Conservation (phyloP, 2,888 invertebrate species). For the Halictus ligatus region DNA sequence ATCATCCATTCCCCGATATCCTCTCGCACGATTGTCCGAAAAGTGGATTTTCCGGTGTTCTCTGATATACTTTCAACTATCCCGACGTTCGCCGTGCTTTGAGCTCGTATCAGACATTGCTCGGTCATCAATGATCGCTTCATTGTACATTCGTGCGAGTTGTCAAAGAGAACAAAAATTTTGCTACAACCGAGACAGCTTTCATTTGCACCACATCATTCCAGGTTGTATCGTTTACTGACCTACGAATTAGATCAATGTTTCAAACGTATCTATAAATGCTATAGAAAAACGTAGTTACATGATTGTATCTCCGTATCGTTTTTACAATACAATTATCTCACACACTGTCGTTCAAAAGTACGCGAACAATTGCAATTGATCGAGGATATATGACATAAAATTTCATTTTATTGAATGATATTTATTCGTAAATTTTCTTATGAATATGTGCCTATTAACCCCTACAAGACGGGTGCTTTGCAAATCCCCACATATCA, state of each 20-base stretch:
- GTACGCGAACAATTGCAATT: too few relatives aligned
- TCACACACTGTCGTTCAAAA: too few relatives aligned
- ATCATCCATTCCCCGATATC: constrained; percentile 36
- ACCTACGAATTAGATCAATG: not conserved
- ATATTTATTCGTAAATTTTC: too few relatives aligned
- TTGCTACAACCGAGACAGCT: not conserved
- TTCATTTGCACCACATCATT: not conserved
- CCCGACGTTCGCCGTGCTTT: not conserved
- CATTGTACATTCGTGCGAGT: not conserved
- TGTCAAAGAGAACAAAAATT: not conserved
- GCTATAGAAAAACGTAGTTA: too few relatives aligned
- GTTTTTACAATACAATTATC: too few relatives aligned
- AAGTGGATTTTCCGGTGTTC: constrained; percentile 24
- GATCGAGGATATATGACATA: too few relatives aligned
- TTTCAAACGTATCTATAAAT: too few relatives aligned
- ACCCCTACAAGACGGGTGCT: too few relatives aligned
- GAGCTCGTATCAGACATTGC: not conserved
- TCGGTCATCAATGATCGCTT: constrained; percentile 1
- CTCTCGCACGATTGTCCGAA: constrained; percentile 25
- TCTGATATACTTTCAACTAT: constrained; percentile 8
- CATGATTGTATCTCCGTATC: too few relatives aligned
- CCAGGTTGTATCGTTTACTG: not conserved
- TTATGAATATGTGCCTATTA: too few relatives aligned
- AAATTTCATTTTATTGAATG: too few relatives aligned
- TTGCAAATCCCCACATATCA: too few relatives aligned